Evolutionary conservation across 2,888 invertebrate species (phyloP).

Genomic region (Drosophila siamana): DNA sequence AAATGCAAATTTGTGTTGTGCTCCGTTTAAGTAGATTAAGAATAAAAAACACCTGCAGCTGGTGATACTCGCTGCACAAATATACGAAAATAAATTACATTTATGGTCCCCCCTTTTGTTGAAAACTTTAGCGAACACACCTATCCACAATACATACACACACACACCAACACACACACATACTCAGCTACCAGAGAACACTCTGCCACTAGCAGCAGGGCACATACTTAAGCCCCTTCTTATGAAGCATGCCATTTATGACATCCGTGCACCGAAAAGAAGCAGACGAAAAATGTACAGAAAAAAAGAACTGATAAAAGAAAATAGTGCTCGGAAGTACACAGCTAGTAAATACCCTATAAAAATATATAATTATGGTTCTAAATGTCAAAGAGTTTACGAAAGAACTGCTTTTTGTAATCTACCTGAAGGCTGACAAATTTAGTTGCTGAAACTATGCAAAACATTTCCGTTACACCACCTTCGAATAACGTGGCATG

Average conservation of each 20-base stretch:
- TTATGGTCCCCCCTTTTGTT: constrained; percentile 61
- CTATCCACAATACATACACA: constrained; percentile 21
- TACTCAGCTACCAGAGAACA: background rate
- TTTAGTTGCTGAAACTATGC: background rate
- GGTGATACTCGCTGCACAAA: constrained; percentile 50
- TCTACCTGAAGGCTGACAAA: too few relatives aligned
- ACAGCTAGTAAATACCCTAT: constrained; percentile 17
- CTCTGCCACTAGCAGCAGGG: constrained; percentile 23
- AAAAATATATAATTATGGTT: too few relatives aligned
- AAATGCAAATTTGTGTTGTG: constrained; percentile 72
- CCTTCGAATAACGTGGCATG: too few relatives aligned
- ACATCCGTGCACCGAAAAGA: constrained; percentile 69
- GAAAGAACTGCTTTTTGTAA: background rate
- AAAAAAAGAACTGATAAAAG: constrained; percentile 21
- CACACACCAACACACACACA: constrained; percentile 21
- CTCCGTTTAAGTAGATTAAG: constrained; percentile 67
- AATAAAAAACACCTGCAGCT: constrained; percentile 76
- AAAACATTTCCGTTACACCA: too few relatives aligned
- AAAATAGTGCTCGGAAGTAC: background rate
- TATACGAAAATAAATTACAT: constrained; percentile 71
- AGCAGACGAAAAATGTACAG: constrained; percentile 35
- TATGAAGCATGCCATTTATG: constrained; percentile 77
- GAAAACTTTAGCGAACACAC: constrained; percentile 50
- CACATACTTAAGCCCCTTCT: constrained; percentile 51
- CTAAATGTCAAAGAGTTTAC: too few relatives aligned